phyloP scores from a whole-genome alignment of 2,113 vertebrate species.

The Clinocottus analis region DNA sequence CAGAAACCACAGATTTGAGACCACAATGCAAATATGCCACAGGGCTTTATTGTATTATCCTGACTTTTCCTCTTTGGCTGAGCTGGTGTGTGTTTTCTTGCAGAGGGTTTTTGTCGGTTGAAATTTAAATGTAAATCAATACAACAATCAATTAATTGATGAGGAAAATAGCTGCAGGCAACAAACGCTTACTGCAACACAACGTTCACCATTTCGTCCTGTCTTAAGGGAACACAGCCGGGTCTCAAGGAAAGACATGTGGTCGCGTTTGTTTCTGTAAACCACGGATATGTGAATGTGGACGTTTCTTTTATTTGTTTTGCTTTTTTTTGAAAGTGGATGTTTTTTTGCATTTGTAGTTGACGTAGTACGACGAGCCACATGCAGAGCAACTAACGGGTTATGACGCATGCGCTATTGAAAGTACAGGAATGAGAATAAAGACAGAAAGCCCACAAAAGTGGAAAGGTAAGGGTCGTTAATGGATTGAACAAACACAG shows the following conservation, averaged over 20 bases:
- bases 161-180: background rate
- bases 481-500: too few species aligned
- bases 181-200: background rate
- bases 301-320: background rate
- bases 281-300: background rate
- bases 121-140: background rate
- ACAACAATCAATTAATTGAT: background rate
- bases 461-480: too few species aligned
- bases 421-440: background rate
- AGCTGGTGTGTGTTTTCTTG: too few species aligned
- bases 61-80: background rate
- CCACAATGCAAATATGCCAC: background rate
- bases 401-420: too few species aligned
- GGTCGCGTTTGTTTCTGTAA: background rate
- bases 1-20: background rate
- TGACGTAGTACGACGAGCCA: background rate
- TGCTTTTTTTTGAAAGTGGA: background rate
- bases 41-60: background rate
- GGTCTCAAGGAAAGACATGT: too few species aligned
- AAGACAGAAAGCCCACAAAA: too few species aligned
- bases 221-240: background rate
- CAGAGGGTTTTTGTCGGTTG: too few species aligned
- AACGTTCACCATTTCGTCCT: background rate
- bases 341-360: background rate
- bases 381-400: background rate